Conservation (phyloP, 2,113 vertebrate genomes). For the Fregata magnificens region DNA sequence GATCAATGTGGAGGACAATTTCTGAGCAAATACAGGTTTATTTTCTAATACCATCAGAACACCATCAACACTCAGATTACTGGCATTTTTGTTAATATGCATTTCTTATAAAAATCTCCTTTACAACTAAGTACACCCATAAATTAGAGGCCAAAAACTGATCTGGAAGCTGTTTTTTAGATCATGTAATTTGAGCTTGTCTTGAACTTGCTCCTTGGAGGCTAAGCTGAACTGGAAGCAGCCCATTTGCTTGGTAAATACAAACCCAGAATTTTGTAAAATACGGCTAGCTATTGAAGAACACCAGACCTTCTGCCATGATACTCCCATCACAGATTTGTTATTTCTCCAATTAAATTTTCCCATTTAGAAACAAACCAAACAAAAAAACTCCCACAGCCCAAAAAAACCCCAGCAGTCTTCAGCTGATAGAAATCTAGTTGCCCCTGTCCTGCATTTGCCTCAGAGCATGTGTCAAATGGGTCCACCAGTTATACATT, state of each 20-base stretch:
- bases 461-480: background rate
- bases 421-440: background rate
- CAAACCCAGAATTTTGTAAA: background rate
- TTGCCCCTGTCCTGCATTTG: background rate
- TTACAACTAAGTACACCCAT: background rate
- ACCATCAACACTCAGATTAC: background rate
- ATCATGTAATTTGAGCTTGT: background rate
- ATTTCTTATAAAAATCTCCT: background rate
- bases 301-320: background rate
- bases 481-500: background rate
- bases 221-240: background rate
- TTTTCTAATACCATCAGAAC: background rate
- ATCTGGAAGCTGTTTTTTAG: background rate
- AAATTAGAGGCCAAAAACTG: background rate
- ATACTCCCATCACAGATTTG: background rate
- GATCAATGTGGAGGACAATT: background rate
- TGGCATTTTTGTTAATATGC: background rate
- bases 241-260: background rate
- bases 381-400: background rate
- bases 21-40: background rate
- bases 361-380: background rate
- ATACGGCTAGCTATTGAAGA: background rate
- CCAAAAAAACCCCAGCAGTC: fast-evolving
- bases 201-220: background rate
- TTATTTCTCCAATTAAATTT: background rate